Evolutionary conservation across 2,113 vertebrate genomes (phyloP).

Genomic region (Sialia sialis): DNA sequence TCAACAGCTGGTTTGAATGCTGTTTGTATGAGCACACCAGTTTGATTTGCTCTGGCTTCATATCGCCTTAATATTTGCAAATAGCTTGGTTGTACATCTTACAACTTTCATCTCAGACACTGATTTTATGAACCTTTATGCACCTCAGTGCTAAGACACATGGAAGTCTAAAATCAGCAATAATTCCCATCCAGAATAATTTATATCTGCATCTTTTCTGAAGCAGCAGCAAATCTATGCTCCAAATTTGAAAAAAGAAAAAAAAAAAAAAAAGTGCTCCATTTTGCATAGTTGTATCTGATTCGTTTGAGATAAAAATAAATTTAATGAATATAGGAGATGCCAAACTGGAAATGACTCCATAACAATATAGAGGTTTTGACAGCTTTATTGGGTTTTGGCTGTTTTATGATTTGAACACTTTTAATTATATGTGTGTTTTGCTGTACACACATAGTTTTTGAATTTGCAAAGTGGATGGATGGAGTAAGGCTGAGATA

Average conservation of each 20-base stretch:
- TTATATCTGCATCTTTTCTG: background rate
- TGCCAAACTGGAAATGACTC: background rate
- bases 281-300: background rate
- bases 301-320: background rate
- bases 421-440: background rate
- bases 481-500: background rate
- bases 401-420: background rate
- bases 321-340: background rate
- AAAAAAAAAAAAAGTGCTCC: background rate
- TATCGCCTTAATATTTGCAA: fast-evolving
- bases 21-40: background rate
- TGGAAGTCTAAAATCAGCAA: background rate
- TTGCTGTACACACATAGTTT: background rate
- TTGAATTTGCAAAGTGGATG: background rate
- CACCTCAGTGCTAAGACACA: background rate
- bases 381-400: too few species aligned
- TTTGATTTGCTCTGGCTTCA: background rate
- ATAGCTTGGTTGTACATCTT: background rate
- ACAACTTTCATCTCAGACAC: background rate
- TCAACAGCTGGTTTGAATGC: background rate
- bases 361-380: background rate
- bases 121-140: background rate
- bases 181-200: background rate
- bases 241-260: too few species aligned
- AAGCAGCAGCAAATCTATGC: background rate